Evolutionary conservation across 2,888 invertebrate species (phyloP), one percentile per base, ranked within the genome.

Genomic region (Dryadula phaetusa): DNA sequence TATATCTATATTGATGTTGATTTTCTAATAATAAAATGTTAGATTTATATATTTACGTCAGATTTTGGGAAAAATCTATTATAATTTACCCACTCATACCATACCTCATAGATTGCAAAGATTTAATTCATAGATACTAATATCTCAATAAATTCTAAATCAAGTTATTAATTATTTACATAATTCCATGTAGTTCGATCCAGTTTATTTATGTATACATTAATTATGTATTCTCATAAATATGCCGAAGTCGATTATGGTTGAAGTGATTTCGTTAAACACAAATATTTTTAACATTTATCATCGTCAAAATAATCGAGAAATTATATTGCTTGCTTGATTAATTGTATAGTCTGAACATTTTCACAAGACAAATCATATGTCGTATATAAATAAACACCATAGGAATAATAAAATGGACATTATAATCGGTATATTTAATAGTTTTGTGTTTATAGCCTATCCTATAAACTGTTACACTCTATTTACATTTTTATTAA

Each of bases 181-280:
- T 66, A 69, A 66, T 62, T 58, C 34, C 49, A 40, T 62, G 40
- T 66, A 49, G 49, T 53, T 37, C 56, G 66, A 8, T 46, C 67
- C 61, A 62, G 58, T 61, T 71, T 64, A 69, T 75, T 71, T 74
- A 56, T 56, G 54, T 56, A 70, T 70, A 67, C 63, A 70, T 73
- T 73, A 73, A 74, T 72, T 72, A 75, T 73, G 70, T 69, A 72
- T 69, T 70, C 63, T 69, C 74, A 72, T 77, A 76, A 76, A 76
- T 71, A 75, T 73, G 72, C 74, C 74, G 61, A 66, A 64, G 66
- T 69, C 72, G 74, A 73, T 73, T 70, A 74, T 62, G 16, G 18
- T 52, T 25, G 25, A 28, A 37, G 34, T 46, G 54, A 34, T 47
- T 66, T 22, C 34, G 32, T 62, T 56, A 37, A 44, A 56, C 28